Conservation (phyloP, 1,140 invertebrate species). For the Drosophila ambigua region DNA sequence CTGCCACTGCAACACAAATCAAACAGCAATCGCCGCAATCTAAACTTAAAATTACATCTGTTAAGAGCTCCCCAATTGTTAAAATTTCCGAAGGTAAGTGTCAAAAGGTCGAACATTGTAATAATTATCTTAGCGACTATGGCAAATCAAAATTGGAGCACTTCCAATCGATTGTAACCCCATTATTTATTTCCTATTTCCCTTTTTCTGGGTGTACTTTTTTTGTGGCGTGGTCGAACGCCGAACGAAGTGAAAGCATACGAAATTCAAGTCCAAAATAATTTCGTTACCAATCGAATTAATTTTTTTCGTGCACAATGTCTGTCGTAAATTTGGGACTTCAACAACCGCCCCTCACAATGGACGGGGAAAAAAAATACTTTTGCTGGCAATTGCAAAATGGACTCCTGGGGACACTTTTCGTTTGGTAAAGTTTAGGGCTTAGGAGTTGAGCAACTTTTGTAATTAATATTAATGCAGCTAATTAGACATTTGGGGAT, state of each 20-base stretch:
- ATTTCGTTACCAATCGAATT: slow-evolving; percentile 51
- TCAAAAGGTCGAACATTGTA: slow-evolving; percentile 8
- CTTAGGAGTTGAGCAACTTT: slow-evolving; percentile 57
- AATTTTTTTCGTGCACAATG: slow-evolving; percentile 41
- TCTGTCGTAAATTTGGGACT: slow-evolving; percentile 7
- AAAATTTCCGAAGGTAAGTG: slow-evolving; percentile 64
- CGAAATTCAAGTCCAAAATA: slow-evolving; percentile 52
- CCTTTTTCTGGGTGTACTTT: neutral
- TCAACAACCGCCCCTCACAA: slow-evolving; percentile 9
- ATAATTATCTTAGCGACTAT: slow-evolving; percentile 23
- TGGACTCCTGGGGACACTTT: slow-evolving; percentile 57
- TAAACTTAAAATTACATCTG: slow-evolving; percentile 40
- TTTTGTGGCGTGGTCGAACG: slow-evolving; percentile 3
- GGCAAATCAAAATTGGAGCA: slow-evolving; percentile 38
- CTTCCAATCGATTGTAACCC: slow-evolving; percentile 42
- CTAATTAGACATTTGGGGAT: slow-evolving; percentile 63
- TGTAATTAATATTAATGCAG: slow-evolving; percentile 75
- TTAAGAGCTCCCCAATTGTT: slow-evolving; percentile 38
- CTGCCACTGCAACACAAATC: slow-evolving; percentile 12
- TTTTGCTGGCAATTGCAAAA: slow-evolving; percentile 20
- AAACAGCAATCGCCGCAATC: slow-evolving; percentile 26
- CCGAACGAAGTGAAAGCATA: slow-evolving; percentile 59
- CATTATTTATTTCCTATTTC: slow-evolving; percentile 39
- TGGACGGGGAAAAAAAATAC: slow-evolving; percentile 5
- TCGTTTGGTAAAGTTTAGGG: slow-evolving; percentile 20